Evolutionary conservation across 2,888 invertebrate genomes (phyloP).

Genomic region (Malacosoma neustria): DNA sequence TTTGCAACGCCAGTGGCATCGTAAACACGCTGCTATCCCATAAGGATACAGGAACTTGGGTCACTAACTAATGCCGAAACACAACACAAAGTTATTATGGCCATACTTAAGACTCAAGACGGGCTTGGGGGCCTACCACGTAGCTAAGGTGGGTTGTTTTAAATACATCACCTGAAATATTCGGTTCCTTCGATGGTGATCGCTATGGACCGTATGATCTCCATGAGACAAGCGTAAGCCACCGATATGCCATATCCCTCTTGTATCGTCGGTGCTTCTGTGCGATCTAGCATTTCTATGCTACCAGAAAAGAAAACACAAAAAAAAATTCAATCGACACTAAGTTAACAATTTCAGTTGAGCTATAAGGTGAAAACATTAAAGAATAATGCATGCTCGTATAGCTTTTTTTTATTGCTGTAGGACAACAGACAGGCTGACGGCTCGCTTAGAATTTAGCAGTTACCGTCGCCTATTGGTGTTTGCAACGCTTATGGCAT

Average conservation of each 20-base stretch:
- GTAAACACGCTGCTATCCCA: neutral
- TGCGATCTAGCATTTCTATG: constrained; percentile 97
- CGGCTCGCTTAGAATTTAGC: no score
- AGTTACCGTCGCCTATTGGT: no score
- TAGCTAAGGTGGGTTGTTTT: neutral
- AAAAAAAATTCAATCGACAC: no score
- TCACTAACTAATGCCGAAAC: neutral
- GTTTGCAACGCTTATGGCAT: no score
- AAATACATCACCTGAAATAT: constrained; percentile 43
- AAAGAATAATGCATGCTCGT: no score
- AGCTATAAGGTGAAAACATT: no score
- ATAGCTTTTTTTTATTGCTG: no score
- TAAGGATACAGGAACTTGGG: neutral
- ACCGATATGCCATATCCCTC: constrained; percentile 98
- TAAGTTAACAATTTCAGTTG: no score
- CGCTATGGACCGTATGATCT: constrained; percentile 90
- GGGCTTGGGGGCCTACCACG: neutral
- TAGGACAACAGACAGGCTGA: no score
- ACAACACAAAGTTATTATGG: neutral
- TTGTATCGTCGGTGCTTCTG: constrained; percentile 94
- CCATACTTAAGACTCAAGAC: neutral
- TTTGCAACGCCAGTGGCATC: neutral
- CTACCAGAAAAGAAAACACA: constrained; percentile 59
- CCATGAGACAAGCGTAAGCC: constrained; percentile 94
- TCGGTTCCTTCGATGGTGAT: constrained; percentile 80